Base-by-base conservation (phyloP, 2,797 vertebrate genomes). In the Limnodromus scolopaceus region DNA sequence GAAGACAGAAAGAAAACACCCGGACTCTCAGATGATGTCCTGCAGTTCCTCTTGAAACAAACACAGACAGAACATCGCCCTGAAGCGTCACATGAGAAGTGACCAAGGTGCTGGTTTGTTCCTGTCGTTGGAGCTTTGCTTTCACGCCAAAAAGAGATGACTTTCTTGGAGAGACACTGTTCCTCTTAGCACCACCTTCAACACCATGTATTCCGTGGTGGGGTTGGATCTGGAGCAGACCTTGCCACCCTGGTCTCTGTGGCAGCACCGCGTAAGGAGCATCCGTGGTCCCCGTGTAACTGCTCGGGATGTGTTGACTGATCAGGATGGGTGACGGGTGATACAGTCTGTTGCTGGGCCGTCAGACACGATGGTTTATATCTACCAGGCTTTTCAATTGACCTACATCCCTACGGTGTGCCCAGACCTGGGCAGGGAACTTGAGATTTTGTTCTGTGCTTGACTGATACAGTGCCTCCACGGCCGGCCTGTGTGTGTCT, bases 21-120 rank as follows among this genome's bases (percentile, higher is more conserved):
- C 7, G 98, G 98, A 27, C 97, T 98, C 75, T 98, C 98, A 7
- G 97, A 97, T 71, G 98, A 98, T 10, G 8, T 98, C 51, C 58
- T 98, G 87, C 96, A 51, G 34, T 97, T 98, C 70, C 96, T 98
- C 48, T 93, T 98, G 70, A 95, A 96, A 38, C 89, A 97, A 87
- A 95, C 74, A 7, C 7, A 3, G 71, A 66, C 76, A 71, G 68
- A 90, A 77, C 71, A 2, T n/a, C 30, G 6, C 84, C 49, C 41
- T 64, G 51, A 66, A 0, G 0, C 27, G 36, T 36, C 85, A 23
- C 30, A n/a, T 1, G 8, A 92, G 53, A 84, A 83, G 23, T 85
- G 46, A 92, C 28, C 63, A 54, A 32, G 17, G 4, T 23, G 11
- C 16, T 76, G 43, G 2, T 28, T 64, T 68, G 34, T 58, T 86